Conservation (phyloP, 2,888 invertebrate species). For the Eumerus sabulonum region DNA sequence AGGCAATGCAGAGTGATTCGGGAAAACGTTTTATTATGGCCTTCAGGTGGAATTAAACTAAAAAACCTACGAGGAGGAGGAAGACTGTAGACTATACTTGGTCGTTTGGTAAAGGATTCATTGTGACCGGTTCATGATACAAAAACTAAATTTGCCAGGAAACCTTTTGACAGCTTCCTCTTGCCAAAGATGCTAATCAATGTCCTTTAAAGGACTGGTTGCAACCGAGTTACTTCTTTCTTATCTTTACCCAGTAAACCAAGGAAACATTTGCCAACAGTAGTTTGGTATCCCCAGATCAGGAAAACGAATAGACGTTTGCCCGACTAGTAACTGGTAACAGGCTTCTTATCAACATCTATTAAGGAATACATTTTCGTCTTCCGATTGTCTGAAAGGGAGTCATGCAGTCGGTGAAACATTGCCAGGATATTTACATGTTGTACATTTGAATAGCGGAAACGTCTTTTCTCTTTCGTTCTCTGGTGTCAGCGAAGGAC, state of each 20-base stretch:
- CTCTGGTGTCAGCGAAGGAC: neutral
- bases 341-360: slow-evolving; percentile 45
- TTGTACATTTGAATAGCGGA: slow-evolving; percentile 1
- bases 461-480: neutral
- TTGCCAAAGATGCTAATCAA: slow-evolving; percentile 38
- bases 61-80: no score
- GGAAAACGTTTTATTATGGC: no score
- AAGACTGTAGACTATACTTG: no score
- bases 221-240: slow-evolving; percentile 13
- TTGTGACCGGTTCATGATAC: no score
- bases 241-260: slow-evolving; percentile 1
- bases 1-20: no score
- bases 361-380: slow-evolving; percentile 46
- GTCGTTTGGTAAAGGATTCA: no score
- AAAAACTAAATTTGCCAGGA: no score
- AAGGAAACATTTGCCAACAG: slow-evolving; percentile 25
- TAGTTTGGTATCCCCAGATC: slow-evolving; percentile 12
- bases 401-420: slow-evolving; percentile 6
- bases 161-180: slow-evolving; percentile 9
- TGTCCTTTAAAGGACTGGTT: slow-evolving; percentile 10
- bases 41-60: no score
- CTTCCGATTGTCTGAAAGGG: slow-evolving; percentile 13
- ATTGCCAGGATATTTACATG: slow-evolving; percentile 21
- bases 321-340: slow-evolving; percentile 35
- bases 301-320: slow-evolving; percentile 45